Conservation (phyloP, 2,888 invertebrate genomes). For the Pteria penguin region DNA sequence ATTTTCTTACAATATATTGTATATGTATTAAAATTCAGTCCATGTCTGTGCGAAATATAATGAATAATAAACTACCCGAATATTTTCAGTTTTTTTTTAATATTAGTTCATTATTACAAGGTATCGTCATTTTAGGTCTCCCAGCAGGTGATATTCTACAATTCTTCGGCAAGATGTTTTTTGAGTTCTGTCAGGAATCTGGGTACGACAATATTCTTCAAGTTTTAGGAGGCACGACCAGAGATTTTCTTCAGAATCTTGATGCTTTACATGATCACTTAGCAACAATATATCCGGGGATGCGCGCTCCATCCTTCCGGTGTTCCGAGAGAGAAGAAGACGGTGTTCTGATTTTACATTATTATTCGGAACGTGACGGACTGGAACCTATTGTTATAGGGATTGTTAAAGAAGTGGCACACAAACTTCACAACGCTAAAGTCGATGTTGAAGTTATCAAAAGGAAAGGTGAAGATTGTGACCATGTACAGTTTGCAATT, state of each 20-base stretch:
- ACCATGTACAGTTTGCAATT: slow-evolving; percentile 85
- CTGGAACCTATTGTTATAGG: slow-evolving; percentile 98
- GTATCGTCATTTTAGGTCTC: slow-evolving; percentile 57
- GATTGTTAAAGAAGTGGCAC: slow-evolving; percentile 98
- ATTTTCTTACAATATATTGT: too few relatives aligned
- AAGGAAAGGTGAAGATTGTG: slow-evolving; percentile 93
- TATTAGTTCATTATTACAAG: too few relatives aligned
- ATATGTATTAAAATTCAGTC: too few relatives aligned
- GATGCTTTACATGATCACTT: slow-evolving; percentile 97
- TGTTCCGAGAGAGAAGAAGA: slow-evolving; percentile 82
- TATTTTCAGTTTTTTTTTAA: neutral
- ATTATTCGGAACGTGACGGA: slow-evolving; percentile 97
- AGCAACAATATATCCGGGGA: slow-evolving; percentile 89
- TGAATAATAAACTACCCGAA: neutral
- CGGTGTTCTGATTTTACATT: slow-evolving; percentile 86
- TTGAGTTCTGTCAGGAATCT: slow-evolving; percentile 81
- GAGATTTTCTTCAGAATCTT: slow-evolving; percentile 96
- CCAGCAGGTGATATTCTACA: slow-evolving; percentile 72
- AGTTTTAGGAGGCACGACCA: slow-evolving; percentile 94
- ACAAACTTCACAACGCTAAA: slow-evolving; percentile 85
- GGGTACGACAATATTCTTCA: slow-evolving; percentile 97
- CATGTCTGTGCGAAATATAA: neutral
- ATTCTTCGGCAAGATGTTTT: slow-evolving; percentile 75
- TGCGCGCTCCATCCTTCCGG: slow-evolving; percentile 90
- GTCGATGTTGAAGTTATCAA: slow-evolving; percentile 91